Base-by-base conservation (phyloP, 2,888 invertebrate species). In the Geophilus truncorum region DNA sequence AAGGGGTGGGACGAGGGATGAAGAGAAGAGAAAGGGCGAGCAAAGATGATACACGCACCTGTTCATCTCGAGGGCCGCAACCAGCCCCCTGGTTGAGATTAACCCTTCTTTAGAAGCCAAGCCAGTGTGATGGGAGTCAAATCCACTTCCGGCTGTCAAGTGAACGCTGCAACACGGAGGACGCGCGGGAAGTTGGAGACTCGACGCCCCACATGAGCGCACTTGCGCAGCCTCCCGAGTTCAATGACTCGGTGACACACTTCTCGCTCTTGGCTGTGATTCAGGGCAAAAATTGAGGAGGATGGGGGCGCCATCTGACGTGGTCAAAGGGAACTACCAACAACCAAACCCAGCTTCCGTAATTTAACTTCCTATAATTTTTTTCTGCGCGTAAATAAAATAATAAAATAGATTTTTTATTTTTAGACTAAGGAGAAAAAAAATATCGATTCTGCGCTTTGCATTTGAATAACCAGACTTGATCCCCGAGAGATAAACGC, bases 241-340 rank as follows among this genome's bases (percentile, higher is more conserved):
- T 81, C 80, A 81, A 80, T 81, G 80, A 81, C 81, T 81, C 80
- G 75, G 45, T 81, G 81, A 81, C 81, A 81, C 77, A 81, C 80
- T 81, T 81, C 76, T 81, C 80, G 32, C 76, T 36, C 23, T 78
- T 78, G 78, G 78, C 40, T 34, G 78, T 34, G 40, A 25, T 78
- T 78, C 78, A 40, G 78, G 78, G 40, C 40, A 78, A 40, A 78
- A 78, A 78, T 76, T 76, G 34, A 62, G 57, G 32, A 57, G 57
- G 57, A 62, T 62, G 57, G 57, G 57, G 57, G 57, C 57, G 57
- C 57, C 57, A 62, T 62, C 57, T 62, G 18, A 62, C 57, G 57
- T 62, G 57, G 57, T 23, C 57, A 62, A 62, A 62, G 57, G 10
- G 57, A 62, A 62, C 57, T 62, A 62, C n/a, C n/a, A n/a, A n/a